phyloP scores from a whole-genome alignment of 2,888 invertebrate species.

The Parnassius glacialis region DNA sequence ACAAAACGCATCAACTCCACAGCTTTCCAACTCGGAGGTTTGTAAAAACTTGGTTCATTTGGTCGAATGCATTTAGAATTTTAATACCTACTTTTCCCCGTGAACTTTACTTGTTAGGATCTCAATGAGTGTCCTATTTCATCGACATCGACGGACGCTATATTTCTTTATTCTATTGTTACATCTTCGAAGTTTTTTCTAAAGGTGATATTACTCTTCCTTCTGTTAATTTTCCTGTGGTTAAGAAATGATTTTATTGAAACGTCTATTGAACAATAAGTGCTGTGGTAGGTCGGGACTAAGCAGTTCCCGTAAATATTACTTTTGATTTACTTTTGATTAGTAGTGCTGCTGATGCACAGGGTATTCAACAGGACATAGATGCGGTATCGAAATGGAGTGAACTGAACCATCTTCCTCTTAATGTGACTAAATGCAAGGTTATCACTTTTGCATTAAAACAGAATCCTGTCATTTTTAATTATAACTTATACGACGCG shows the following conservation, averaged over 20 bases:
- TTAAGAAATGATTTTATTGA: constrained; percentile 7
- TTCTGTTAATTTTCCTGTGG: constrained; percentile 17
- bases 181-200: constrained; percentile 27
- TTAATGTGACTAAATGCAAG: too few relatives aligned
- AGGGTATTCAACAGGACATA: too few relatives aligned
- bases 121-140: constrained; percentile 49
- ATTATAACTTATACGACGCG: too few relatives aligned
- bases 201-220: constrained; percentile 16
- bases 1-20: constrained; percentile 40
- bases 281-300: too few relatives aligned
- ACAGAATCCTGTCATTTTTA: too few relatives aligned
- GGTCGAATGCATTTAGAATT: constrained; percentile 76
- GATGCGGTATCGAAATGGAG: too few relatives aligned
- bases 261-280: neutral
- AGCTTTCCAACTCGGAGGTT: constrained; percentile 47
- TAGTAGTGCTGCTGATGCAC: too few relatives aligned
- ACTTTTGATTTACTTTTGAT: too few relatives aligned
- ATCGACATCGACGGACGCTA: constrained; percentile 38
- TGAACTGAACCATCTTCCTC: too few relatives aligned
- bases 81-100: constrained; percentile 72
- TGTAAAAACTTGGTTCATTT: constrained; percentile 78
- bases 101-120: constrained; percentile 68
- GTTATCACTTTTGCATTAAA: too few relatives aligned
- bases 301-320: too few relatives aligned
- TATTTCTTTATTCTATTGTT: constrained; percentile 36